phyloP scores from a whole-genome alignment of 2,888 invertebrate genomes.

The Villa cingulata region DNA sequence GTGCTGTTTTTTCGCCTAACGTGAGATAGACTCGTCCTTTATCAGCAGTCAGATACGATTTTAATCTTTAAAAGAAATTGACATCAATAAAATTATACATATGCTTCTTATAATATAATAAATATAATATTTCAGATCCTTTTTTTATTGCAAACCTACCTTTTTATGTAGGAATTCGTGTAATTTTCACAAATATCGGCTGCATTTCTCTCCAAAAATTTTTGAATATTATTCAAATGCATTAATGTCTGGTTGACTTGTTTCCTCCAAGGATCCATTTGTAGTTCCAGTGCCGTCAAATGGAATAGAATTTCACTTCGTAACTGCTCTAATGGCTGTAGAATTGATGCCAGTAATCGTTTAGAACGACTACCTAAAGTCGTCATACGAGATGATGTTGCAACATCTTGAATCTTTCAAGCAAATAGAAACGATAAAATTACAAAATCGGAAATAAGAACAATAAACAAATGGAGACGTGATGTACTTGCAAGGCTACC shows the following conservation, averaged over 20 bases:
- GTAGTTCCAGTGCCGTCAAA: constrained; percentile 59
- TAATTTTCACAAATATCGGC: constrained; percentile 56
- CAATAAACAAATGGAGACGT: too few species aligned
- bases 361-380: constrained; percentile 51
- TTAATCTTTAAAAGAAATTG: constrained; percentile 40
- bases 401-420: constrained; percentile 46
- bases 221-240: constrained; percentile 63
- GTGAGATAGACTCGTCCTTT: constrained; percentile 50
- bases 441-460: too few species aligned
- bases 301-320: constrained; percentile 62
- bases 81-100: not conserved
- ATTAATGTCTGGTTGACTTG: constrained; percentile 57
- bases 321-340: constrained; percentile 54
- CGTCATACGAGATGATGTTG: constrained; percentile 58
- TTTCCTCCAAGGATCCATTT: constrained; percentile 54
- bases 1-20: constrained; percentile 49
- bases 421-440: not conserved
- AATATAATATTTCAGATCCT: constrained; percentile 2
- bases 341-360: constrained; percentile 47
- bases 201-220: constrained; percentile 59
- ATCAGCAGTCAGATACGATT: constrained; percentile 53
- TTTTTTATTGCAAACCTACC: constrained; percentile 19
- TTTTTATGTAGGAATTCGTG: constrained; percentile 31
- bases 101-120: not conserved
- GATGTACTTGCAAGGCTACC: constrained; percentile 32